Evolutionary conservation across 2,888 invertebrate genomes (phyloP).

Genomic region (Notodonta ziczac): DNA sequence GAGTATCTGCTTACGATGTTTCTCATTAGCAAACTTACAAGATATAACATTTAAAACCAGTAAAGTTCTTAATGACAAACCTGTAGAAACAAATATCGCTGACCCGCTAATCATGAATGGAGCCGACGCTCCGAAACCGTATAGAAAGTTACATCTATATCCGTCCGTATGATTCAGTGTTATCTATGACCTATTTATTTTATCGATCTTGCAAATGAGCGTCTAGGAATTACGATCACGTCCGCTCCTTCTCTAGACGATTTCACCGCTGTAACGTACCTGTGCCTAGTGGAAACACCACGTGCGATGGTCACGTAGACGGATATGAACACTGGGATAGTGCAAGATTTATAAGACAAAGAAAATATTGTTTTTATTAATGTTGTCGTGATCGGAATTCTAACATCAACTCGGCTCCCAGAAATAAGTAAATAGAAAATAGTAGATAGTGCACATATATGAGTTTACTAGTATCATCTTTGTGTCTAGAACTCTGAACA

Average conservation of each 20-base stretch:
- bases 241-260: constrained; percentile 14
- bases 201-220: constrained; percentile 29
- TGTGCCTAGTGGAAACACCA: constrained; percentile 16
- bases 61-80: background rate
- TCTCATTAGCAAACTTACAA: too few species aligned
- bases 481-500: too few species aligned
- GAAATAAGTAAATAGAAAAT: too few species aligned
- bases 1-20: too few species aligned
- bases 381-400: too few species aligned
- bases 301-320: constrained; percentile 25
- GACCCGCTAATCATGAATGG: constrained; percentile 14
- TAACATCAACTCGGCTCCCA: too few species aligned
- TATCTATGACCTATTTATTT: constrained; percentile 32
- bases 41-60: background rate
- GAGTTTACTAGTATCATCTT: too few species aligned
- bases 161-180: constrained; percentile 18
- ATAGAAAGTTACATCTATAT: constrained; percentile 29
- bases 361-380: background rate
- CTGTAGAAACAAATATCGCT: background rate
- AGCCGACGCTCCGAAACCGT: constrained; percentile 31
- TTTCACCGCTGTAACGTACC: constrained; percentile 24
- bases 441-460: too few species aligned
- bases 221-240: constrained; percentile 32
- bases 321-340: background rate
- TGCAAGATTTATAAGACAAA: background rate